Evolutionary conservation across 2,888 invertebrate species (phyloP).

Genomic region (Amiota communis): DNA sequence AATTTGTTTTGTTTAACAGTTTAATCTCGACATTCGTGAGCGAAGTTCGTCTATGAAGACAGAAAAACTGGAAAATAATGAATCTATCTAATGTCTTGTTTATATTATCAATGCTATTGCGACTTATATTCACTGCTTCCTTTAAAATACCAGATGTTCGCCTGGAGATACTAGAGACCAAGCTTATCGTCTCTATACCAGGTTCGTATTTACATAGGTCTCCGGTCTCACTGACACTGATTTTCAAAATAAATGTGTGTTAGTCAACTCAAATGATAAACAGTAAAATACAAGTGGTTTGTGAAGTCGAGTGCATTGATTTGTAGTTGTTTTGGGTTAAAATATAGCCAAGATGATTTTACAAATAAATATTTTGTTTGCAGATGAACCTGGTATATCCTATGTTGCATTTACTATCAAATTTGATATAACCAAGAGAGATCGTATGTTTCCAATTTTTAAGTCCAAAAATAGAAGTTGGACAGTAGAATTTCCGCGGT

Average conservation of each 20-base stretch:
- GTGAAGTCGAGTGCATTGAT: not conserved
- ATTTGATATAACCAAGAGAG: constrained; percentile 75
- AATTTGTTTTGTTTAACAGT: too few species aligned
- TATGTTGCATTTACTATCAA: constrained; percentile 80
- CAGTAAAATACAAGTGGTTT: not conserved
- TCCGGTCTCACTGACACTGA: not conserved
- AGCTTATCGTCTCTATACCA: constrained; percentile 66
- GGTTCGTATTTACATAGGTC: constrained; percentile 47
- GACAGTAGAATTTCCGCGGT: constrained; percentile 74
- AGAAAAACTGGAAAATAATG: not conserved
- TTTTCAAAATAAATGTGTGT: not conserved
- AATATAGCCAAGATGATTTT: not conserved
- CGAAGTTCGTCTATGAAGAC: not conserved
- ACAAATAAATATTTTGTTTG: not conserved
- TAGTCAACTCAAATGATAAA: not conserved
- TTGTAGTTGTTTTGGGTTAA: not conserved
- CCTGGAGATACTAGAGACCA: constrained; percentile 53
- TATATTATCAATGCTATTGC: not conserved
- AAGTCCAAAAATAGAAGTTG: constrained; percentile 74
- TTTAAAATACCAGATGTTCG: constrained; percentile 56
- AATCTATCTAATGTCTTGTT: not conserved
- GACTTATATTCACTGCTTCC: constrained; percentile 14
- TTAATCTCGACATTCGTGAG: not conserved
- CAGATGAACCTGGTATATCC: constrained; percentile 75
- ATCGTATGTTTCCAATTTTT: too few species aligned